These are phyloP conservation scores for Apeltes quadracus DNA, from an alignment of 2,113 vertebrate species.

Conservation along the genomic window DNA sequence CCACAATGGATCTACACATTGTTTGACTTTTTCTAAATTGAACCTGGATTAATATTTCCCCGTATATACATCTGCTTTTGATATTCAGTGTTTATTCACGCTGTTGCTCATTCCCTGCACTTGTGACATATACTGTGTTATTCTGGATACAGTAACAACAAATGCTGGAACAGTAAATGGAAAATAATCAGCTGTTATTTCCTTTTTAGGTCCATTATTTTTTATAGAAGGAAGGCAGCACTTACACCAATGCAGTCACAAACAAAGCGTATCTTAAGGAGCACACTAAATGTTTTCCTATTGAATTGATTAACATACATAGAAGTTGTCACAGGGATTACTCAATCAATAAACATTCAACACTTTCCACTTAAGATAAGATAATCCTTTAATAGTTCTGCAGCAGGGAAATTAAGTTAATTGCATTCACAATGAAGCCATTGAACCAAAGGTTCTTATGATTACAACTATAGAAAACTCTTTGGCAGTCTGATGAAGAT, in stretches of 20 bases:
- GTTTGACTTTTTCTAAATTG: constrained; percentile 44
- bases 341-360: background rate
- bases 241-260: background rate
- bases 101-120: constrained; percentile 13
- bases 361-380: background rate
- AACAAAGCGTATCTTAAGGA: background rate
- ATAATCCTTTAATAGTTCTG: too few species aligned
- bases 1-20: constrained; percentile 45
- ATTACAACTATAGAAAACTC: constrained; percentile 22
- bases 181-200: constrained; percentile 41
- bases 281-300: background rate
- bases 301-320: background rate
- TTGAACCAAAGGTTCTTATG: constrained; percentile 32
- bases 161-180: constrained; percentile 31
- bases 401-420: too few species aligned
- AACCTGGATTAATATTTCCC: constrained; percentile 47
- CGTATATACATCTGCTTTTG: constrained; percentile 57
- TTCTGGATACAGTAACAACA: constrained; percentile 36
- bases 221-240: background rate
- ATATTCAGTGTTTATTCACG: constrained; percentile 37
- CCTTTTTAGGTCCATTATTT: constrained; percentile 21
- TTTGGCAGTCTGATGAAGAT: constrained; percentile 40
- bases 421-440: constrained; percentile 36
- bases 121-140: constrained; percentile 52
- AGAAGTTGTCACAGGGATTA: background rate